Evolutionary conservation across 2,113 vertebrate species (phyloP), one percentile per base, ranked within the genome.

Genomic region (Leucopsar rothschildi): DNA sequence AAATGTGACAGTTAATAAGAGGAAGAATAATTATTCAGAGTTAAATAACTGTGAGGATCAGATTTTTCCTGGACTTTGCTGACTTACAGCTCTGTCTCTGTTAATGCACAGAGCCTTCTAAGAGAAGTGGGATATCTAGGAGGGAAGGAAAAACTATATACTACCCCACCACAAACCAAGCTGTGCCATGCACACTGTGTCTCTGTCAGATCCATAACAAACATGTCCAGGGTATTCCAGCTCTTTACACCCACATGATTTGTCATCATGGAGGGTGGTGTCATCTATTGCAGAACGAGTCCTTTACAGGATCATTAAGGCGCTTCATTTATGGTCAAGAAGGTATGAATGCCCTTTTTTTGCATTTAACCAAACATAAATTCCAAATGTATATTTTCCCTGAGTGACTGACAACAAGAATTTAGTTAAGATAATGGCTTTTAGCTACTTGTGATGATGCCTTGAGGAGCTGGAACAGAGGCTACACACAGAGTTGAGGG

Each of bases 71-170:
- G 39, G 17, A 31, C 8, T 68, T 57, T 64, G 5, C 15, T 72
- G 22, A 57, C n/a, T n/a, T 18, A 21, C 6, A 44, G 18, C 47
- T 71, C 29, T 39, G 3, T 42, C 18, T 61, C 10, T 75, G 39
- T 56, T 55, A 63, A 56, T 50, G 27, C 12, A 35, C 17, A 68
- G 28, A 70, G 21, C 12, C 61, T 25, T 60, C 14, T 44, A 25
- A 11, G 33, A 31, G 25, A 55, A 75, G 18, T 9, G 25, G 44
- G 8, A 18, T 27, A 52, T 15, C 45, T 31, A 6, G 11, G 5
- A 9, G 6, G 2, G 22, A 47, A 39, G 11, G 25, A 40, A 80
- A 88, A 76, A 8, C 0, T 0, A 7, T 44, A 9, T 9, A 28
- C 12, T 70, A 17, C 5, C 8, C 13, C 15, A 45, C 24, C 4